Base-by-base conservation (phyloP, 2,113 vertebrate genomes). In the Rhombomys opimus region DNA sequence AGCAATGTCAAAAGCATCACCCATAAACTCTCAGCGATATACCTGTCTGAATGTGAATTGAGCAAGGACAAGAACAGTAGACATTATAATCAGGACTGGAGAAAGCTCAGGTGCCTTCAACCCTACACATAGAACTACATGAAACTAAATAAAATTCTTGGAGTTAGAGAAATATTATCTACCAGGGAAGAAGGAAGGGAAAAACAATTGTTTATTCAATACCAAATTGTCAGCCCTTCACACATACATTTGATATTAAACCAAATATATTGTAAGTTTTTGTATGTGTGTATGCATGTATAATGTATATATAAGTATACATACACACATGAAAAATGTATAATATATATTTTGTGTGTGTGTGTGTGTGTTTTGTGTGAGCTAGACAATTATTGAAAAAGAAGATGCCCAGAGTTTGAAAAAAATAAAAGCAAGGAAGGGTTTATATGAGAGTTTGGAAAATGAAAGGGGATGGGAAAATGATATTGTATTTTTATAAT, bases 381-480 rank as follows among this genome's bases (percentile, higher is more conserved):
- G 2, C 13, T 15, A 14, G 23, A 30, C 3, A 84, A 63, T 63
- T 41, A 41, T 41, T 84, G n/a, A 14, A 25, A 27, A 61, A 61
- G 46, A 41, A 61, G 6, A 61, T 13, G 17, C 59, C n/a, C 9
- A 41, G 7, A 41, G 4, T 84, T 63, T 27, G 0, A 84, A 54
- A 84, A 54, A 84, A 59, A 80, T 27, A 17, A 46, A 46, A 25
- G 18, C 23, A 63, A 63, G n/a, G 14, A 84, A 0, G n/a, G 18
- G 7, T 84, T 18, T 30, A 41, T 41, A 13, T 4, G 5, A 41
- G 2, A 23, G 23, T 27, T 63, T 84, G 14, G n/a, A 63, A 7
- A 9, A 0, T 30, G 1, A 17, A 59, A 59, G 12, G 0, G 0
- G 1, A 27, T 13, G 7, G 14, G 23, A 0, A 63, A 84, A 27